Base-by-base conservation (phyloP, 2,797 vertebrate genomes). In the Echeneis naucrates region DNA sequence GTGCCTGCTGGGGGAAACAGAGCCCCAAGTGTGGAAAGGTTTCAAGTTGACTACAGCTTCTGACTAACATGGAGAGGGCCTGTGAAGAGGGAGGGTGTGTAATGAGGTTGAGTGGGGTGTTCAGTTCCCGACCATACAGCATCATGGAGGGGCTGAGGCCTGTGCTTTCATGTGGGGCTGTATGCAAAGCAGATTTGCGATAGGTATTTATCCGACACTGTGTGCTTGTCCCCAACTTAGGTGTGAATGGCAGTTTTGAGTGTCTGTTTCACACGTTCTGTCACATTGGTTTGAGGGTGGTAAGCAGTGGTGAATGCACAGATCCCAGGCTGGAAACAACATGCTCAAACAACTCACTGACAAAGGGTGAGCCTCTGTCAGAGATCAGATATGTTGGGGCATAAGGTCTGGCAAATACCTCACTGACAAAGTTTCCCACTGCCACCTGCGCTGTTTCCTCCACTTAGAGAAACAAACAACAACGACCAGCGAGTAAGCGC, bases 41-140 rank as follows among this genome's bases (percentile, higher is more conserved):
- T 27, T 27, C 27, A 27, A 5, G 5, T 27, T 27, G 3, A 27
- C 27, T 4, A 27, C 35, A 35, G 35, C 35, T 35, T 35, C 10
- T 17, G 24, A 27, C 27, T 27, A 5, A 63, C 12, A 9, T 13
- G 8, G 38, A 53, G 21, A 0, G 55, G 56, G 9, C 38, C 63
- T 5, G 9, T 7, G 13, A 53, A 67, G 4, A 74, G 30, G 2
- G 56, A 3, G 77, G 69, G 4, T 75, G 42, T 5, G 64, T 77
- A 1, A 81, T 38, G 9, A 74, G 63, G 55, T 74, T 63, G 2
- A 74, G 48, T 8, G 38, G 62, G 23, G 63, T 60, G 0, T 54
- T 62, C 17, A 74, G 7, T 54, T 74, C 62, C 0, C 23, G 48
- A 53, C 53, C 48, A 7, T 62, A 62, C 4, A 62, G 9, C 59